A percentile compares a stretch with the other conserved stretches of the same genome.
Conservation (phyloP, 2,888 invertebrate genomes). For the Ichneumoninae sp. region DNA sequence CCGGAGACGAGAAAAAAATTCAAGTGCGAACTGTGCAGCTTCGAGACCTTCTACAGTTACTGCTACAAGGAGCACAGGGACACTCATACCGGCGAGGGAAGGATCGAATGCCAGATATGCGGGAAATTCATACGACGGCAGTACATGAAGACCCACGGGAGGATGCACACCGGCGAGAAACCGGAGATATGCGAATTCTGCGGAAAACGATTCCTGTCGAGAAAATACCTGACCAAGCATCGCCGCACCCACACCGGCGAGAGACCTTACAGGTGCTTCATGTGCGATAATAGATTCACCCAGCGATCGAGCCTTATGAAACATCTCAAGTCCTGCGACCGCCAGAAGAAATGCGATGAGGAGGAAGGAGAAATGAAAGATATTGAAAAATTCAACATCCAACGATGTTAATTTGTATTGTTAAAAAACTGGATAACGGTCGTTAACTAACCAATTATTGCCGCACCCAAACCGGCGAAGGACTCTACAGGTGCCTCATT, state of each 20-base stretch:
- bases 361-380: background rate
- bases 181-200: slow-evolving; percentile 79
- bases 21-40: slow-evolving; percentile 85
- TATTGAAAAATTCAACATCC: background rate
- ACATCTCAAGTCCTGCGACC: slow-evolving; percentile 74
- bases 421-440: background rate
- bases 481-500: slow-evolving; percentile 77
- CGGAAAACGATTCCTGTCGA: slow-evolving; percentile 76
- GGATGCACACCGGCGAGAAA: slow-evolving; percentile 79
- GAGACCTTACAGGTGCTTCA: slow-evolving; percentile 77
- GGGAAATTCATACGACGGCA: slow-evolving; percentile 80
- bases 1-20: slow-evolving; percentile 85
- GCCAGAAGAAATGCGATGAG: background rate
- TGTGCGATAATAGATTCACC: slow-evolving; percentile 81
- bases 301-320: slow-evolving; percentile 79
- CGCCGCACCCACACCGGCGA: slow-evolving; percentile 77
- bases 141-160: slow-evolving; percentile 77
- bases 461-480: slow-evolving; percentile 77
- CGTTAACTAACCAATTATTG: slow-evolving; percentile 72
- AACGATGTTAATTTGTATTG: background rate
- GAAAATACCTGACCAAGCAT: slow-evolving; percentile 77
- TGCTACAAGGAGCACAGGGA: slow-evolving; percentile 83
- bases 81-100: slow-evolving; percentile 83
- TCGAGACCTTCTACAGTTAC: slow-evolving; percentile 83
- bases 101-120: slow-evolving; percentile 82